Conservation (phyloP, 2,797 vertebrate genomes). For the Chaenodraco wilsoni region DNA sequence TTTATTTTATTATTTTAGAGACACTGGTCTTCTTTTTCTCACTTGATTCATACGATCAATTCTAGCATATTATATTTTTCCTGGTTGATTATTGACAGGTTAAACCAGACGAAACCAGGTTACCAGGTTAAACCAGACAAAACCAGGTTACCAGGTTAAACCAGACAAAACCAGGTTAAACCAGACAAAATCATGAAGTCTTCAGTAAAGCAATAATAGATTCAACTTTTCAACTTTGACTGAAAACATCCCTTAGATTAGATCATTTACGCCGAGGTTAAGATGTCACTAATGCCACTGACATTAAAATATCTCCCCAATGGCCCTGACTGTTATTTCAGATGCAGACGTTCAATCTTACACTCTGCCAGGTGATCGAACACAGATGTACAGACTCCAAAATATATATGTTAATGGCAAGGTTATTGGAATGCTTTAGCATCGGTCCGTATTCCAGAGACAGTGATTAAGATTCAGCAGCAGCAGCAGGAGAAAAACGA, state of each 20-base stretch:
- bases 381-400: constrained; percentile 16
- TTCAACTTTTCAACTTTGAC: neutral
- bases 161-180: neutral
- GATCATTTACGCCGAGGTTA: neutral
- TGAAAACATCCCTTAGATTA: neutral
- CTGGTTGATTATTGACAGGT: neutral
- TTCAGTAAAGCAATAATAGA: neutral
- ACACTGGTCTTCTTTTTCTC: neutral
- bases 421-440: constrained; percentile 33
- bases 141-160: too few species aligned
- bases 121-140: too few species aligned
- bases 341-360: constrained; percentile 2
- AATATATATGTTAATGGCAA: constrained; percentile 29
- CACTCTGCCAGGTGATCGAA: constrained; percentile 42
- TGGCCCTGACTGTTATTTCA: constrained; percentile 12
- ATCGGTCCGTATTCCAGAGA: constrained; percentile 21
- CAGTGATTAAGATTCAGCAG: constrained; percentile 42
- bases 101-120: neutral
- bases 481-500: constrained; percentile 6
- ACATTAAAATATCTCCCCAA: neutral
- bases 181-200: too few species aligned
- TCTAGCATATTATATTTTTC: neutral
- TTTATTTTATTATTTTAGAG: too few species aligned
- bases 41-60: neutral
- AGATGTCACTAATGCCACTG: neutral